These are phyloP conservation scores for Pristionchus mayeri DNA, from an alignment of 2,888 invertebrate genomes.

Conservation along the genomic window DNA sequence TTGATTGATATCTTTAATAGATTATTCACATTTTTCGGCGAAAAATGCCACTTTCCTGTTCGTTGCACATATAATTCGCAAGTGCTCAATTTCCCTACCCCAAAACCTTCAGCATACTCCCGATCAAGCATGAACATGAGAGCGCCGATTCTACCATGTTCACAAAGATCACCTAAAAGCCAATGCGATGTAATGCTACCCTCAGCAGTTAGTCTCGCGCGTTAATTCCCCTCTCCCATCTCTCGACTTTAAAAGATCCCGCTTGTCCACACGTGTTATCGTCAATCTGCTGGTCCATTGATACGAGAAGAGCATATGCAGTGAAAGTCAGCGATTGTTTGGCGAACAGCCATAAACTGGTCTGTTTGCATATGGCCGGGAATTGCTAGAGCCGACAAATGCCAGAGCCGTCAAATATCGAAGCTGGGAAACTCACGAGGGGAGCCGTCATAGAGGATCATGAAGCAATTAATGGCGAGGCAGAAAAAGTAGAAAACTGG, in stretches of 20 bases:
- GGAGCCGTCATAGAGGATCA: constrained; percentile 90
- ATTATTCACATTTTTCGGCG: no score
- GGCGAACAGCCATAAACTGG: not conserved
- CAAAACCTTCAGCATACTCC: no score
- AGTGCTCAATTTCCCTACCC: no score
- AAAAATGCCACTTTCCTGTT: no score
- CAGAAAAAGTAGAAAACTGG: constrained; percentile 95
- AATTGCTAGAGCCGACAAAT: no score
- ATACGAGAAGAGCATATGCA: not conserved
- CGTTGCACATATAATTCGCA: no score
- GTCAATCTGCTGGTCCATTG: constrained; percentile 8
- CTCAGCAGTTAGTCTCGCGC: not conserved
- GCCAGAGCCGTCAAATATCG: no score
- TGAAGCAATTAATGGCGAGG: constrained; percentile 91
- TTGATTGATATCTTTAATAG: no score
- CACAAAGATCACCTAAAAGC: no score
- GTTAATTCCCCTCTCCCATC: not conserved
- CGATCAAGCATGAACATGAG: no score
- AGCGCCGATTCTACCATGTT: no score
- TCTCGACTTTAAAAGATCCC: not conserved
- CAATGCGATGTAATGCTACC: not conserved
- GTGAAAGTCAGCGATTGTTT: not conserved
- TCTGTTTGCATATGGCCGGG: not conserved
- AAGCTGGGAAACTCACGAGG: constrained; percentile 82
- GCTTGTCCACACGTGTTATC: not conserved